phyloP scores from a whole-genome alignment of 2,797 vertebrate genomes.

The Odontamblyopus rebecca region DNA sequence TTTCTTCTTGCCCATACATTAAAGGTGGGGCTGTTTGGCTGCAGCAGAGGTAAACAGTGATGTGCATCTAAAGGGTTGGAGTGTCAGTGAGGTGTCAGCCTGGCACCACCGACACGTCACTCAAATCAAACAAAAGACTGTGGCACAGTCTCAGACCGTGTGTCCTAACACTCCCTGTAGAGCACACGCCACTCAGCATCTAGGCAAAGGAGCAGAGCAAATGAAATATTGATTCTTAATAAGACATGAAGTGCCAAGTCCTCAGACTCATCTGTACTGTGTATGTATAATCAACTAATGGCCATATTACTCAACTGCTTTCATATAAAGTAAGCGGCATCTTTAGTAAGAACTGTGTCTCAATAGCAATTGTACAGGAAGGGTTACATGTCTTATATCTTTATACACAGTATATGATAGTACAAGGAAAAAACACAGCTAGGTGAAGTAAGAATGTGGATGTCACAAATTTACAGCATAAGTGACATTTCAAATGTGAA shows the following conservation, averaged over 20 bases:
- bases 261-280: slow-evolving; percentile 27
- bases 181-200: slow-evolving; percentile 64
- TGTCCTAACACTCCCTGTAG: slow-evolving; percentile 62
- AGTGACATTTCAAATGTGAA: background rate
- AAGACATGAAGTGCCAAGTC: slow-evolving; percentile 63
- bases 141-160: slow-evolving; percentile 30
- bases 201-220: slow-evolving; percentile 54
- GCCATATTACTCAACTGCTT: slow-evolving; percentile 8
- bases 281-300: slow-evolving; percentile 43
- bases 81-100: slow-evolving; percentile 67
- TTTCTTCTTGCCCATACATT: background rate
- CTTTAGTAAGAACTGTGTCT: background rate
- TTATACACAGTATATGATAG: background rate
- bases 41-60: slow-evolving; percentile 59
- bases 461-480: background rate
- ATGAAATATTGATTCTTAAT: slow-evolving; percentile 77
- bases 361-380: background rate
- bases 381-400: background rate
- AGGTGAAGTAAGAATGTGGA: background rate
- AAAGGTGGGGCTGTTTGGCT: slow-evolving; percentile 41
- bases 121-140: slow-evolving; percentile 66
- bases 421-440: background rate
- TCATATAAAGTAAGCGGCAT: too few relatives aligned
- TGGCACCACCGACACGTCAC: slow-evolving; percentile 54
- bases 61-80: slow-evolving; percentile 62